Evolutionary conservation across 2,113 vertebrate species (phyloP).

Genomic region (Podiceps cristatus): DNA sequence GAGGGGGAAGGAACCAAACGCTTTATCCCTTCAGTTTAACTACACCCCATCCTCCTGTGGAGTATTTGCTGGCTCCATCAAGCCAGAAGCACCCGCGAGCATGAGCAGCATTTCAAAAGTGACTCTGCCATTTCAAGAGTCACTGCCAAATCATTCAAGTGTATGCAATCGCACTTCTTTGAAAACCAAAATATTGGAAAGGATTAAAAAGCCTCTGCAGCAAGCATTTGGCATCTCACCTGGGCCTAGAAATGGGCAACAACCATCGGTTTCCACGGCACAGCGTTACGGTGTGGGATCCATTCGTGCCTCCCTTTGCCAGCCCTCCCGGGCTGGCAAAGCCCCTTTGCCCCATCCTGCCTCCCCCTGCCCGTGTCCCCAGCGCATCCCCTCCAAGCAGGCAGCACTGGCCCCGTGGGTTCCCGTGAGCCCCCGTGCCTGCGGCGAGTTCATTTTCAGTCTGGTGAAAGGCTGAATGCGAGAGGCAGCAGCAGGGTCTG

Average conservation of each 20-base stretch:
- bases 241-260: background rate
- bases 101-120: background rate
- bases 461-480: fast-evolving
- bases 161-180: background rate
- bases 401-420: background rate
- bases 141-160: fast-evolving
- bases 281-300: fast-evolving
- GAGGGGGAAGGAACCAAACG: background rate
- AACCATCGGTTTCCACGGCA: fast-evolving
- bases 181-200: background rate
- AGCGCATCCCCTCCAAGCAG: background rate
- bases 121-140: fast-evolving
- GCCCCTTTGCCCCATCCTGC: background rate
- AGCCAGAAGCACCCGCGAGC: fast-evolving
- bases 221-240: background rate
- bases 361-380: background rate
- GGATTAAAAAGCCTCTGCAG: background rate
- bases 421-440: background rate
- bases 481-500: background rate
- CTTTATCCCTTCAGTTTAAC: background rate
- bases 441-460: fast-evolving
- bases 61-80: background rate
- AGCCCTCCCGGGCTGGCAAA: background rate
- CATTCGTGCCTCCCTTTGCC: background rate
- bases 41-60: background rate